These are phyloP conservation scores for Climacteris rufus DNA, from an alignment of 2,113 vertebrate species.

Conservation along the genomic window DNA sequence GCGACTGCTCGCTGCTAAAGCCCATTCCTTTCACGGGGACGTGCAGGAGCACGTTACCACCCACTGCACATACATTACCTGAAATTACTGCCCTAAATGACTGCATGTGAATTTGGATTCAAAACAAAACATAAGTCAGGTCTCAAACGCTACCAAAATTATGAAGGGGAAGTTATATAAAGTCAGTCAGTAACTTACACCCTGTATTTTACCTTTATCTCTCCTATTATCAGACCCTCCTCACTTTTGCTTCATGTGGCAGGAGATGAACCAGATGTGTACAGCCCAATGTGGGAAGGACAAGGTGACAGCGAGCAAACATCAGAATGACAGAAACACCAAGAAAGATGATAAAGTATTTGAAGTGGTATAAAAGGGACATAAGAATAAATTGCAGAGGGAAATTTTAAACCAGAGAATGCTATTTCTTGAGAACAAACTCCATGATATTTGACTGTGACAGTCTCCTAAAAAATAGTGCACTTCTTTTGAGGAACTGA, in stretches of 20 bases:
- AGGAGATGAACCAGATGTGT: not conserved
- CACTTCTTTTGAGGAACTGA: not conserved
- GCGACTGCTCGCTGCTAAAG: not conserved
- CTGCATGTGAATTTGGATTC: not conserved
- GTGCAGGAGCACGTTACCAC: not conserved
- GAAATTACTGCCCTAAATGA: not conserved
- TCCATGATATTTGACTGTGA: not conserved
- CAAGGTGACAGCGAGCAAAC: not conserved
- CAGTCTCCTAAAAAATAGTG: not conserved
- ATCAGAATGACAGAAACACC: not conserved
- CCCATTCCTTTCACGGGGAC: not conserved
- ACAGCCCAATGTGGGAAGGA: not conserved
- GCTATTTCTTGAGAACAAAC: not conserved
- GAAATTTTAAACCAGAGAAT: not conserved
- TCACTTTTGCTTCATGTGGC: not conserved
- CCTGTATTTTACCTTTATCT: not conserved
- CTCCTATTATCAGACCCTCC: not conserved
- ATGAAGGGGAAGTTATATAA: not conserved
- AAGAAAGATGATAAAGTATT: not conserved
- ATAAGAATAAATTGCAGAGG: not conserved
- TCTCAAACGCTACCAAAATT: not conserved
- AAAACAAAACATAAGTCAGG: not conserved
- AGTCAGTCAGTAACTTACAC: fast-evolving
- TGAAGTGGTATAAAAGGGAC: not conserved
- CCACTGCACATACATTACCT: not conserved